Percentiles rank a stretch among this genome's conserved stretches.
phyloP scores from a whole-genome alignment of 23 tunicate species.

The Phallusia fumigata region DNA sequence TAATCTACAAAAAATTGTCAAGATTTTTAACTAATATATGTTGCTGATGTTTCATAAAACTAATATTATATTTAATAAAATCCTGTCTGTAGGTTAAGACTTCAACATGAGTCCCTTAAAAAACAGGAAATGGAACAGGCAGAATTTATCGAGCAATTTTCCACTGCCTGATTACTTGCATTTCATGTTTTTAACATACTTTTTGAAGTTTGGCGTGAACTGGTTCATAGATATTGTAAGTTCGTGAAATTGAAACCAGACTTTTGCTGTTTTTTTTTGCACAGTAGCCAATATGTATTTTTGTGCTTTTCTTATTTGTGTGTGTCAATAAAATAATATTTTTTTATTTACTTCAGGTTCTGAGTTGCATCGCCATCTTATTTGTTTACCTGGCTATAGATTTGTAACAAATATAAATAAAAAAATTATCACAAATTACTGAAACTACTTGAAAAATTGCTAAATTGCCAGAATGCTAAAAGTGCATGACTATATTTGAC shows the following conservation, averaged over 20 bases:
- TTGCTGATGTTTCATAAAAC: too few species aligned
- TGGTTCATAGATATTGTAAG: neutral
- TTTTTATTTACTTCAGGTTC: too few species aligned
- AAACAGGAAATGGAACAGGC: slow-evolving; percentile 91
- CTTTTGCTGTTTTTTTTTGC: neutral
- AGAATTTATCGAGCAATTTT: slow-evolving; percentile 89
- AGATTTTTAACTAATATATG: neutral
- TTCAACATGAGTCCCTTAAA: slow-evolving; percentile 74
- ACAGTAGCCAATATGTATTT: neutral
- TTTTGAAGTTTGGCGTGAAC: too few species aligned
- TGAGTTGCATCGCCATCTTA: too few species aligned
- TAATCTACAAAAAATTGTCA: neutral
- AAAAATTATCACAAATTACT: too few species aligned
- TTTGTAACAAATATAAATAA: too few species aligned
- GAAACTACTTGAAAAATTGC: too few species aligned
- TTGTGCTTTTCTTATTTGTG: neutral
- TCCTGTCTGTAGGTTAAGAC: slow-evolving; percentile 32
- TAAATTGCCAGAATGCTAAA: too few species aligned
- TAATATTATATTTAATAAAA: too few species aligned
- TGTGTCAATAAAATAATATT: neutral
- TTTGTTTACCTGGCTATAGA: too few species aligned
- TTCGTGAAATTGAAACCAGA: too few species aligned
- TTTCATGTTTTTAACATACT: neutral
- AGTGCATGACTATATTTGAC: too few species aligned
- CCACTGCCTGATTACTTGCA: slow-evolving; percentile 42